phyloP scores from a whole-genome alignment of 2,888 invertebrate genomes.

The Andrena dorsata region DNA sequence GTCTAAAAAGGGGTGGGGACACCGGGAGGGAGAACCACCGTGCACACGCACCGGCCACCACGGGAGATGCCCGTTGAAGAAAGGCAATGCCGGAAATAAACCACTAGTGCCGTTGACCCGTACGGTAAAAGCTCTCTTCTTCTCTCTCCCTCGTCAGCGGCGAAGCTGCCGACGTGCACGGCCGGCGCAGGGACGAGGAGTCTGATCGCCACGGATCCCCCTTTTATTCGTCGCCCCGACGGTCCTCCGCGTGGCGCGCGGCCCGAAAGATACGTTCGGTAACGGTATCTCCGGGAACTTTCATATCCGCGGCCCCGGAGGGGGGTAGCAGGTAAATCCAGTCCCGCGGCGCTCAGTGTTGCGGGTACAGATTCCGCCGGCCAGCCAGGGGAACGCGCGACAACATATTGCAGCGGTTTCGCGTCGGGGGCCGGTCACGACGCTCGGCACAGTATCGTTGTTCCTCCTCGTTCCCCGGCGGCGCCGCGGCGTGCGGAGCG shows the following conservation, averaged over 20 bases:
- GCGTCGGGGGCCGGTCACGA: constrained; percentile 17
- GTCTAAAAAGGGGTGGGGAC: constrained; percentile 60
- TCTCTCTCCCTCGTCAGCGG: constrained; percentile 55
- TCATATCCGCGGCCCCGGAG: constrained; percentile 36
- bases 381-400: constrained; percentile 20
- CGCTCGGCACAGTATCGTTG: neutral
- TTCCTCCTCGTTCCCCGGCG: neutral
- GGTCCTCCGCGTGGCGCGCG: neutral
- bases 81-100: constrained; percentile 84
- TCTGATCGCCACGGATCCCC: constrained; percentile 5
- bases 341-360: constrained; percentile 17
- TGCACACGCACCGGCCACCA: constrained; percentile 35
- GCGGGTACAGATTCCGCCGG: constrained; percentile 34
- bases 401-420: constrained; percentile 31
- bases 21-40: constrained; percentile 41
- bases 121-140: constrained; percentile 70
- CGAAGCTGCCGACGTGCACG: constrained; percentile 35
- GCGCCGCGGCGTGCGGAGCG: neutral
- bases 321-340: constrained; percentile 40
- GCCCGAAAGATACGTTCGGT: constrained; percentile 47
- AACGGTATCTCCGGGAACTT: constrained; percentile 61
- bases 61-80: constrained; percentile 52
- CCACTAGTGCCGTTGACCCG: constrained; percentile 82
- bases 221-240: constrained; percentile 8
- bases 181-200: constrained; percentile 13